phyloP scores from a whole-genome alignment of 1,140 invertebrate genomes.

The Bilobella aurantiaca region DNA sequence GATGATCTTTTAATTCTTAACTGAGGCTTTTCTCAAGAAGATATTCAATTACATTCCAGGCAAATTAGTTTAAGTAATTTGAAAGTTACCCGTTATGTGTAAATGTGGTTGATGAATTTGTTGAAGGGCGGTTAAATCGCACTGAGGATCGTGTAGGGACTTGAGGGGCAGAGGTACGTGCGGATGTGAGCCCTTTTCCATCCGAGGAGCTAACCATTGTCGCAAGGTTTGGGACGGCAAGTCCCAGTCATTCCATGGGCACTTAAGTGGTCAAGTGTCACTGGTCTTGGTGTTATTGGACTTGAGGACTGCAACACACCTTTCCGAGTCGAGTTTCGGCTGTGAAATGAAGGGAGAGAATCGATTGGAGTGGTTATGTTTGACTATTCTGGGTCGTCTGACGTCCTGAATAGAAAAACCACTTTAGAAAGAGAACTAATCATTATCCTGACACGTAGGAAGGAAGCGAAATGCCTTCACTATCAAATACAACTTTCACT shows the following conservation, averaged over 20 bases:
- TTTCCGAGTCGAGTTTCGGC: background rate
- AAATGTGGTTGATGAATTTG: background rate
- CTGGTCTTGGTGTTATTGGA: too few relatives aligned
- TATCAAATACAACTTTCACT: background rate
- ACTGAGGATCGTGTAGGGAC: background rate
- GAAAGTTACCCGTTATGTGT: background rate
- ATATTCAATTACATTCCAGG: too few relatives aligned
- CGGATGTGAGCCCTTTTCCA: background rate
- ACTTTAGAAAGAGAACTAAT: background rate
- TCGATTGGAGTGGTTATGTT: constrained; percentile 1
- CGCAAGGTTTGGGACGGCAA: background rate
- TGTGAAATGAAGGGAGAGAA: constrained; percentile 2
- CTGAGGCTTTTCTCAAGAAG: too few relatives aligned
- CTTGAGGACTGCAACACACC: too few relatives aligned
- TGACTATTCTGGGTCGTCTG: too few relatives aligned
- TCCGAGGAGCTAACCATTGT: background rate
- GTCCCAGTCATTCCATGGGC: background rate
- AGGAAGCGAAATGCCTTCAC: background rate
- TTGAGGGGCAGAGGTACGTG: background rate
- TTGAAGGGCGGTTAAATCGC: background rate
- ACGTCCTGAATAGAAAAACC: constrained; percentile 2
- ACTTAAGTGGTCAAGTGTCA: too few relatives aligned
- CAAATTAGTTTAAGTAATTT: background rate
- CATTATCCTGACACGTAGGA: constrained; percentile 1
- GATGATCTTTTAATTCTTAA: too few relatives aligned